phyloP scores from a whole-genome alignment of 2,797 vertebrate genomes.

The Parotocinclus haroldoi region DNA sequence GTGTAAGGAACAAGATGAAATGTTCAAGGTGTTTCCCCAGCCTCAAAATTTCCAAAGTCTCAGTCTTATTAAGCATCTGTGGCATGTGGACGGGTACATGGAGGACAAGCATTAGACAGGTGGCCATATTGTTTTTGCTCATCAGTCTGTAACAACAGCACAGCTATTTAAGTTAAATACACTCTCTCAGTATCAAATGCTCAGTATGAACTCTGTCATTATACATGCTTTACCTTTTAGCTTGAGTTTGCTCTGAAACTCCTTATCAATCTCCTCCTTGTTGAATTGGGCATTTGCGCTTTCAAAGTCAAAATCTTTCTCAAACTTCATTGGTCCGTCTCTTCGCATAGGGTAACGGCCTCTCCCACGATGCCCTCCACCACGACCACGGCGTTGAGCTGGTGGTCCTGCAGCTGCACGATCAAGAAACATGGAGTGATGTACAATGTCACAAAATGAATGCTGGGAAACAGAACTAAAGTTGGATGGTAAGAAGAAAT shows the following conservation, averaged over 20 bases:
- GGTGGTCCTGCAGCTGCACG: constrained; percentile 68
- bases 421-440: constrained; percentile 2
- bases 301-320: constrained; percentile 98
- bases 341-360: constrained; percentile 84
- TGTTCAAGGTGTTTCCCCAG: too few relatives aligned
- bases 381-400: constrained; percentile 30
- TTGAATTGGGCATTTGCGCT: constrained; percentile 97
- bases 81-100: too few relatives aligned
- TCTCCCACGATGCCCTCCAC: constrained; percentile 83
- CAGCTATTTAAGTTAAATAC: too few relatives aligned
- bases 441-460: not conserved
- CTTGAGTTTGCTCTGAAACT: constrained; percentile 96
- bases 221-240: constrained; percentile 79
- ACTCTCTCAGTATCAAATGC: not conserved
- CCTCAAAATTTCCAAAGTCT: too few relatives aligned
- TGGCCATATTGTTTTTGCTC: too few relatives aligned
- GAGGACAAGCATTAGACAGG: too few relatives aligned
- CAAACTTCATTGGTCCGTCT: constrained; percentile 95
- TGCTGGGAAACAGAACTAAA: constrained; percentile 13
- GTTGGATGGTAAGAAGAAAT: not conserved
- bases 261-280: constrained; percentile 96
- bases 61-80: too few relatives aligned
- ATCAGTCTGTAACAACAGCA: too few relatives aligned
- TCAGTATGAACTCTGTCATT: not conserved
- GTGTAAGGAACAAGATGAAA: too few relatives aligned